Evolutionary conservation across 2,797 vertebrate species (phyloP), one percentile per base, ranked within the genome.

Genomic region (Myotis vivesi): DNA sequence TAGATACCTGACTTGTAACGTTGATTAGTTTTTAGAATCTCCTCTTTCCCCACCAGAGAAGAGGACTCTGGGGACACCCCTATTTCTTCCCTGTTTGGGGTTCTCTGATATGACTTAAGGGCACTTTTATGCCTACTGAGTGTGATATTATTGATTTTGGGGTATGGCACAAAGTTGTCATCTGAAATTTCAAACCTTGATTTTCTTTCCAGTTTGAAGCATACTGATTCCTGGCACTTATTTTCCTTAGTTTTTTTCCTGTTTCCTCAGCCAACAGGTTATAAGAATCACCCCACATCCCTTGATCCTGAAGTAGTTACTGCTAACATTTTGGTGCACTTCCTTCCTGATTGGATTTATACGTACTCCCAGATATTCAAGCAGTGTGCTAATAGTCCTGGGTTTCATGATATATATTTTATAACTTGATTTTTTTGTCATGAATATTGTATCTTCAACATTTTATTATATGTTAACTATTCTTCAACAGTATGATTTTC

Each of bases 1-100:
- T 89, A 41, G 62, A 75, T n/a, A 55, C 44, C 89, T 81, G 81
- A 46, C 38, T 68, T 93, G 25, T 19, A 66, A 71, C 64, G 85
- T 83, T 91, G 86, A 80, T 59, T 89, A 13, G 20, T 28, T 89
- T 92, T 92, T 68, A 41, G 62, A 81, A 33, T 89, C 36, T 88
- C 2, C 0, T 55, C n/a, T 87, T 94, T 85, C 28, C 6, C 10
- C 3, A 53, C 30, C 4, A 22, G n/a, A 36, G 53, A 79, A 53
- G 38, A 71, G 13, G 33, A 6, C 17, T 79, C 15, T 17, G 25
- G 59, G 28, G 68, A 8, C 22, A 62, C 57, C n/a, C 77, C 23
- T 20, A 13, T 69, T 46, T 38, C 17, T 86, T 72, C 22, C n/a
- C 33, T n/a, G 9, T n/a, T 53, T 17, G 38, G 10, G 33, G 12